These are phyloP conservation scores for Zalophus californianus DNA, from an alignment of 2,797 vertebrate species.

Conservation along the genomic window DNA sequence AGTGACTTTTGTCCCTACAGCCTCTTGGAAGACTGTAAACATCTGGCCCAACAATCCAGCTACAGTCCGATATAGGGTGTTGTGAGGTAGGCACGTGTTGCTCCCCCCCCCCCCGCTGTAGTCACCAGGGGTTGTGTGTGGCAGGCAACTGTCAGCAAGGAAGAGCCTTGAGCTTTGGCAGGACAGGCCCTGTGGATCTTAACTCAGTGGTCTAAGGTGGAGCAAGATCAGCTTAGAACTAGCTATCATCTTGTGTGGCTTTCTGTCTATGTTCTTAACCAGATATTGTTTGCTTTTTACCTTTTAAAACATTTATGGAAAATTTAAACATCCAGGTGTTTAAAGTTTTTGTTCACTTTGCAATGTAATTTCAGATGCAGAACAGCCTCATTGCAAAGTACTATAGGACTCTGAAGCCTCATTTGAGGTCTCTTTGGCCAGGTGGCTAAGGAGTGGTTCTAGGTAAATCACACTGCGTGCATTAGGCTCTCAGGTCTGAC, in stretches of 20 bases:
- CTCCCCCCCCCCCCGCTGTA: too few relatives aligned
- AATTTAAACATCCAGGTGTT: neutral
- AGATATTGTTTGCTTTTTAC: too few relatives aligned
- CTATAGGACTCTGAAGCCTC: neutral
- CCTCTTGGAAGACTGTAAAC: neutral
- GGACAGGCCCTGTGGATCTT: neutral
- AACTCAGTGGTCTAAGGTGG: neutral
- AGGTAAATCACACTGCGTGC: neutral
- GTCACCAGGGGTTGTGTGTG: too few relatives aligned
- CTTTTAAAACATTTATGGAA: neutral
- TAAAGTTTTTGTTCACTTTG: neutral
- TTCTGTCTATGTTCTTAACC: neutral
- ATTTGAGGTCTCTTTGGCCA: neutral
- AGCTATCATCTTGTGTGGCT: rapidly evolving
- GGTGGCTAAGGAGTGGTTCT: neutral
- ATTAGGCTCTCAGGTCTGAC: neutral
- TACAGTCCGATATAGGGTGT: neutral
- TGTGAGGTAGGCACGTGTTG: neutral
- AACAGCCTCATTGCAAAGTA: neutral
- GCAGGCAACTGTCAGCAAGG: neutral
- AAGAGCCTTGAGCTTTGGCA: neutral
- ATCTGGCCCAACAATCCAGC: neutral
- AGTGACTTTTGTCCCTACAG: neutral
- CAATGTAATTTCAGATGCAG: neutral
- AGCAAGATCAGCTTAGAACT: neutral